A percentile compares a stretch with the other conserved stretches of the same genome.
Evolutionary conservation across 2,888 invertebrate species (phyloP).

Genomic region (Caenorhabditis sp.): DNA sequence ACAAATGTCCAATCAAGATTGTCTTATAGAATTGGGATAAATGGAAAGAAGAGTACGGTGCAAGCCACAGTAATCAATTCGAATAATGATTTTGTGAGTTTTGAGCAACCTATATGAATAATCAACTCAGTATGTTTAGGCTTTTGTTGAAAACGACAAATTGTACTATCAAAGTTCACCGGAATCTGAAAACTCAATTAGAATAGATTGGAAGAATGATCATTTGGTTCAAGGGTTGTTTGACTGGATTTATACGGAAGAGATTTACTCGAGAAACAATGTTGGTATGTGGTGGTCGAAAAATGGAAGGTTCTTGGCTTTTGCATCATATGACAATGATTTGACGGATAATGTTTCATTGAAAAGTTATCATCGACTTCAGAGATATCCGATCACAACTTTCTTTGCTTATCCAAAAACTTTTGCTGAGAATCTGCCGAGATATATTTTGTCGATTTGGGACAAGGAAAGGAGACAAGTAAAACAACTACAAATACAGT

Average conservation of each 20-base stretch:
- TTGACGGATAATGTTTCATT: constrained; percentile 25
- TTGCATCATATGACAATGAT: constrained; percentile 49
- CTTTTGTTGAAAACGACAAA: constrained; percentile 77
- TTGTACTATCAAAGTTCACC: constrained; percentile 86
- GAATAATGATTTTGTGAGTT: constrained; percentile 56
- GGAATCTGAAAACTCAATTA: constrained; percentile 75
- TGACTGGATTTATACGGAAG: constrained; percentile 88
- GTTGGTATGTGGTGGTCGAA: constrained; percentile 87
- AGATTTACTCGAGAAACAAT: constrained; percentile 45
- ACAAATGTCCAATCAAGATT: constrained; percentile 16
- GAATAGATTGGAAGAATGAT: constrained; percentile 21
- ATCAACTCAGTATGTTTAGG: constrained; percentile 56
- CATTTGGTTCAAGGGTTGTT: constrained; percentile 41
- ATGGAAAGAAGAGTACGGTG: constrained; percentile 23
- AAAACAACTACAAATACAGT: constrained; percentile 47
- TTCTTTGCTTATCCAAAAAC: constrained; percentile 58
- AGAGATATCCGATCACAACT: constrained; percentile 21
- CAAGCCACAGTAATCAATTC: constrained; percentile 58
- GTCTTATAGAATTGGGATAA: constrained; percentile 24
- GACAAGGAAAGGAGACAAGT: constrained; percentile 35
- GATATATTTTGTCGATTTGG: constrained; percentile 57
- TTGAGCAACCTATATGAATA: not conserved
- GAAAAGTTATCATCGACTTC: constrained; percentile 21
- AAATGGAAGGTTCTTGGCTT: constrained; percentile 82
- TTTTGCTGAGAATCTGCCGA: constrained; percentile 54